Percentiles rank a stretch among this genome's conserved stretches.
Conservation (phyloP, 2,888 invertebrate species). For the Trachelus stipa region DNA sequence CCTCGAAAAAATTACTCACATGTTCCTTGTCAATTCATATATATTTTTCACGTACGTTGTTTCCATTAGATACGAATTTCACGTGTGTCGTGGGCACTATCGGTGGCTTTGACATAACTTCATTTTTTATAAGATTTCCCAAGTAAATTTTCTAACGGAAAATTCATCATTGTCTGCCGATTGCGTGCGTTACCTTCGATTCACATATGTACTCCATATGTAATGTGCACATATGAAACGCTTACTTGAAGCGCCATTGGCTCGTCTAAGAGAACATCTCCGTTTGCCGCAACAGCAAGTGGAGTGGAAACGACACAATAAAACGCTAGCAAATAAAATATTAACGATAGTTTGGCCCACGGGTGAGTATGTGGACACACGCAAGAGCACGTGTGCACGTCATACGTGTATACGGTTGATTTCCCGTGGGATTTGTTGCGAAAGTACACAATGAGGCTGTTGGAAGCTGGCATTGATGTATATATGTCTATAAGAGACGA, state of each 20-base stretch:
- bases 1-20: not conserved
- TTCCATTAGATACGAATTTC: not conserved
- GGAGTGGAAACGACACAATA: constrained; percentile 34
- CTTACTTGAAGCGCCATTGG: not conserved
- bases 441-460: constrained; percentile 26
- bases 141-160: not conserved
- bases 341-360: constrained; percentile 39
- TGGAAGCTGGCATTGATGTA: constrained; percentile 7
- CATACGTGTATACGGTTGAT: constrained; percentile 45
- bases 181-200: not conserved
- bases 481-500: not conserved
- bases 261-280: constrained; percentile 3
- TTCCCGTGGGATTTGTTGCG: constrained; percentile 58
- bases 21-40: not conserved
- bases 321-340: constrained; percentile 49
- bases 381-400: constrained; percentile 22
- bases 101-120: not conserved
- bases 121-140: not conserved
- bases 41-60: not conserved
- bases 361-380: constrained; percentile 2
- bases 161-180: not conserved
- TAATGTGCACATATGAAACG: not conserved
- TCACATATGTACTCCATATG: not conserved
- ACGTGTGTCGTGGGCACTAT: not conserved
- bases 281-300: constrained; percentile 9